Evolutionary conservation across 1,140 invertebrate species (phyloP).

Genomic region (Pseudomyrmex flavicornis): DNA sequence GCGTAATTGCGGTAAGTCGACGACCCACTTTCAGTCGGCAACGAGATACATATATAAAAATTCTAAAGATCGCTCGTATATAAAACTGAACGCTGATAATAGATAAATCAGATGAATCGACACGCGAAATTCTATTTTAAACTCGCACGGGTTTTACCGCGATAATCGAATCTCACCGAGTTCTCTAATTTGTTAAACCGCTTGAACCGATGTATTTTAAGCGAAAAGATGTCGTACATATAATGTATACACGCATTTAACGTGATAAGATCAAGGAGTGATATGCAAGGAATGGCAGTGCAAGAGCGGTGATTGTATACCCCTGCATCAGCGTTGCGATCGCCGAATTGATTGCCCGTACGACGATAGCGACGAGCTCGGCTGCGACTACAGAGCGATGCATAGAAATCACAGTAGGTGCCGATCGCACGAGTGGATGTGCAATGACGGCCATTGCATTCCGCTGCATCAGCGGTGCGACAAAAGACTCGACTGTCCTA

Average conservation of each 20-base stretch:
- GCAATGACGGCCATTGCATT: conserved; percentile 89
- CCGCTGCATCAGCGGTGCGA: conserved; percentile 86
- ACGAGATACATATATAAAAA: neutral
- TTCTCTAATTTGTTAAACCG: neutral
- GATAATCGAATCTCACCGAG: too few relatives aligned
- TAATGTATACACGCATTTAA: conserved; percentile 44
- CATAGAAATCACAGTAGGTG: conserved; percentile 71
- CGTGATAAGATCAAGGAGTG: conserved; percentile 64
- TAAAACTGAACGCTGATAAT: neutral
- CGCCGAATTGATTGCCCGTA: conserved; percentile 87
- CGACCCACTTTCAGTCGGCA: neutral
- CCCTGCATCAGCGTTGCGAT: conserved; percentile 85
- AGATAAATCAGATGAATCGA: neutral
- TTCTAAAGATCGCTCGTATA: neutral
- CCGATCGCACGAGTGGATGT: conserved; percentile 84
- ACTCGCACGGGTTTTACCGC: neutral
- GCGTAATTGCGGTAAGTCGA: conserved; percentile 87
- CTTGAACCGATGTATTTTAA: neutral
- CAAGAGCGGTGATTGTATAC: conserved; percentile 89
- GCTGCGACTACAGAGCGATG: conserved; percentile 43
- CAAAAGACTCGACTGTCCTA: conserved; percentile 88
- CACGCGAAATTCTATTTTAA: neutral
- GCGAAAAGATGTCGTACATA: neutral
- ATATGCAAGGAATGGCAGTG: conserved; percentile 85
- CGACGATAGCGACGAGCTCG: conserved; percentile 84